Evolutionary conservation across 1,140 invertebrate species (phyloP).

Genomic region (Proales similis): DNA sequence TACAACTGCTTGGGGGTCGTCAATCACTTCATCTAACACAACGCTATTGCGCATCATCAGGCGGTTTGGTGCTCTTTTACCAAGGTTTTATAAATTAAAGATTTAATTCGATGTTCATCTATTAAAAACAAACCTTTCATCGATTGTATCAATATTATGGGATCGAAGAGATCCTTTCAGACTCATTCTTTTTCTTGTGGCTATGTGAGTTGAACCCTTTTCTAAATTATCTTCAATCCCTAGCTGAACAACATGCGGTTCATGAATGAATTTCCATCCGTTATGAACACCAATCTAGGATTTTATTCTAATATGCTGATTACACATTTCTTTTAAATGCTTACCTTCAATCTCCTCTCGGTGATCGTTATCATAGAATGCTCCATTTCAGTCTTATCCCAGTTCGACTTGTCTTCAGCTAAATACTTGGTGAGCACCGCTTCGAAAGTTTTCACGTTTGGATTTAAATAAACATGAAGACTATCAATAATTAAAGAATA

Average conservation of each 20-base stretch:
- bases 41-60: constrained; percentile 34
- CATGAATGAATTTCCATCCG: constrained; percentile 50
- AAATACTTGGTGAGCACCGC: constrained; percentile 46
- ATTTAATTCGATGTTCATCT: neutral
- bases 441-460: constrained; percentile 50
- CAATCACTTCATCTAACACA: constrained; percentile 32
- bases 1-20: constrained; percentile 6
- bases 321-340: neutral
- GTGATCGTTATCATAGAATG: constrained; percentile 41
- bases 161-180: constrained; percentile 12
- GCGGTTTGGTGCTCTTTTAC: neutral
- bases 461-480: constrained; percentile 44
- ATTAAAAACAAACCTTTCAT: neutral
- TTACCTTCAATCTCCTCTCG: constrained; percentile 47
- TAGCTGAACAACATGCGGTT: constrained; percentile 47
- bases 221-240: constrained; percentile 40
- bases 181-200: constrained; percentile 17
- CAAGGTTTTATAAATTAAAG: neutral
- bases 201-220: constrained; percentile 8
- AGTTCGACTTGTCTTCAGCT: constrained; percentile 43
- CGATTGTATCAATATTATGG: constrained; percentile 4
- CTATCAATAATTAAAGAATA: constrained; percentile 44
- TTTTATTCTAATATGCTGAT: neutral
- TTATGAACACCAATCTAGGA: constrained; percentile 51
- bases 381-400: constrained; percentile 28